A percentile compares a stretch with the other conserved stretches of the same genome.
Conservation (phyloP, 2,113 vertebrate genomes). For the Proteles cristata region DNA sequence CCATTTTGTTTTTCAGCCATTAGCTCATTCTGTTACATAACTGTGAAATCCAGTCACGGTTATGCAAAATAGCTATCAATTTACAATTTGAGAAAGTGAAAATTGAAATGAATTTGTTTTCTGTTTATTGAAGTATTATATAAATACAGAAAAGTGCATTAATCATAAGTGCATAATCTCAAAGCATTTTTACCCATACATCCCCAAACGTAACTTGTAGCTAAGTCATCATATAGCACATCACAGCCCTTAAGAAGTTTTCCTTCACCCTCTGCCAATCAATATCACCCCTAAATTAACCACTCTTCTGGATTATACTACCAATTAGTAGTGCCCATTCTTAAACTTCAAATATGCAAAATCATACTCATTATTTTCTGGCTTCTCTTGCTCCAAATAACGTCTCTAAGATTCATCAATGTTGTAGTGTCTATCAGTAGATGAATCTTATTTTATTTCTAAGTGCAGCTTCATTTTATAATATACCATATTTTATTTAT, state of each 20-base stretch:
- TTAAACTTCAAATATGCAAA: neutral
- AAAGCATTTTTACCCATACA: neutral
- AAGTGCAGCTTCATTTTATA: neutral
- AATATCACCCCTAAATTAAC: neutral
- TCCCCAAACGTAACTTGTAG: neutral
- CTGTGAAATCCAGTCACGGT: neutral
- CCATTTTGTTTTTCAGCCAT: neutral
- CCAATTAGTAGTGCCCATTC: neutral
- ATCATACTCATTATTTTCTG: neutral
- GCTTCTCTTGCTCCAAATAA: neutral
- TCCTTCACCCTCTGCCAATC: neutral
- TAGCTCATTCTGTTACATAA: neutral
- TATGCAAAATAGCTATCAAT: neutral
- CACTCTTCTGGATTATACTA: neutral
- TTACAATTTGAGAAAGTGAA: neutral
- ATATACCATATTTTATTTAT: neutral
- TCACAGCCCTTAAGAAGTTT: neutral
- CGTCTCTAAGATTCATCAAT: neutral
- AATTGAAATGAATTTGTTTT: neutral
- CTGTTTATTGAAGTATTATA: neutral
- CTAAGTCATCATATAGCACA: neutral
- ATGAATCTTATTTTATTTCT: neutral
- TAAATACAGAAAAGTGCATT: neutral
- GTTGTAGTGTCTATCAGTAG: neutral
- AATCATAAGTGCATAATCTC: neutral